phyloP scores from a whole-genome alignment of 2,888 invertebrate species.

The Melanargia galathea region DNA sequence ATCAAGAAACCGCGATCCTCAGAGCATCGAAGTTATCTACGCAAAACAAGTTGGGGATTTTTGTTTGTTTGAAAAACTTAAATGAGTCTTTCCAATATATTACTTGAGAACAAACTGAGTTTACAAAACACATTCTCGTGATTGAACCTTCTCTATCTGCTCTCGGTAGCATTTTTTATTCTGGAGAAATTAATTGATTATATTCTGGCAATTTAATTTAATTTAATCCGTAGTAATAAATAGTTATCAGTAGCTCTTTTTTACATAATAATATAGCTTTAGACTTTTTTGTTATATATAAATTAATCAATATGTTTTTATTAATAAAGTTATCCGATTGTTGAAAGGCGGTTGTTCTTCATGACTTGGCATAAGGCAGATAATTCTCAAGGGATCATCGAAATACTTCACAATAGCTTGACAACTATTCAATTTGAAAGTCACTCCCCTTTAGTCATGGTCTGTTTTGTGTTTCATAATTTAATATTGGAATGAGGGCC shows the following conservation, averaged over 20 bases:
- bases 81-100: too few species aligned
- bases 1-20: background rate
- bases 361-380: constrained; percentile 53
- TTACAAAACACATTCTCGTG: too few species aligned
- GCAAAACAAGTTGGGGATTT: too few species aligned
- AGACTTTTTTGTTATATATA: background rate
- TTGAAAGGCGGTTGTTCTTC: constrained; percentile 8
- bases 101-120: too few species aligned
- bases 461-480: background rate
- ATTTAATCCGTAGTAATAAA: too few species aligned
- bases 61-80: too few species aligned
- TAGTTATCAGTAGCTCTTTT: background rate
- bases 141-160: too few species aligned
- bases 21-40: too few species aligned
- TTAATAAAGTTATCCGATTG: background rate
- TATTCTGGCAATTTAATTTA: too few species aligned
- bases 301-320: background rate
- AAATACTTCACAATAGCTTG: constrained; percentile 22
- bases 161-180: too few species aligned
- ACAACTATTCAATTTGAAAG: constrained; percentile 40
- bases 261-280: background rate
- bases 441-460: constrained; percentile 43
- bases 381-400: constrained; percentile 47
- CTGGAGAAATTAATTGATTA: too few species aligned
- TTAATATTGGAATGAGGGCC: background rate